Evolutionary conservation across 2,113 vertebrate genomes (phyloP), one percentile per base, ranked within the genome.

Genomic region (Hydropotes inermis): DNA sequence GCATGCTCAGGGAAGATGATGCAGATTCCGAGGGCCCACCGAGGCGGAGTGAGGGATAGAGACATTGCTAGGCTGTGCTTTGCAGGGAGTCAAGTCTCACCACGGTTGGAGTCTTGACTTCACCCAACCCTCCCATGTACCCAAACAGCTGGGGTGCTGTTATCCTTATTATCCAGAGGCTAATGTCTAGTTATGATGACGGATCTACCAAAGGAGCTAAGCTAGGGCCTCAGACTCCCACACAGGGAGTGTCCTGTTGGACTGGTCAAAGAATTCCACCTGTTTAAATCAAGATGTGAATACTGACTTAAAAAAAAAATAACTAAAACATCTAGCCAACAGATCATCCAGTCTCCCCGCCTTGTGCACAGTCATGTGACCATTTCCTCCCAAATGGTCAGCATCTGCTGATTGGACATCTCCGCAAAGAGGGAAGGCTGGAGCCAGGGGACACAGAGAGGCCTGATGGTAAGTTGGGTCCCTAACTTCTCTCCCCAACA

Each of bases 11-110:
- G 92, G 55, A 55, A 16, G 19, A 81, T 4, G 82, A 36, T 0
- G n/a, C 12, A 23, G 61, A 25, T 45, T 45, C n/a, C 4, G 30
- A 43, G 0, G 11, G 78, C 30, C 9, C 15, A 9, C 19, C 0
- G 0, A 50, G 47, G 30, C 64, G 55, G 21, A 16, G 28, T 2
- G 33, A 54, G 14, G 10, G 2, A 11, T 0, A 3, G 60, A 85
- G 61, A 3, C 1, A 2, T 28, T 3, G 39, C 43, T 23, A 4
- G 43, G 9, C 43, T 36, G 10, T 1, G 21, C 7, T 21, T 45
- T n/a, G 55, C 1, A 7, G 8, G 61, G 6, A 52, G 19, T 30
- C 45, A 55, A 5, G 21, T 3, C 79, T 57, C 33, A 74, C 81
- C 3, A 2, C 3, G 16, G 76, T 0, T 2, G 23, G 54, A 10